Percentiles rank a stretch among this genome's conserved stretches.
Conservation (phyloP, 2,113 vertebrate genomes). For the Uropsilus gracilis region DNA sequence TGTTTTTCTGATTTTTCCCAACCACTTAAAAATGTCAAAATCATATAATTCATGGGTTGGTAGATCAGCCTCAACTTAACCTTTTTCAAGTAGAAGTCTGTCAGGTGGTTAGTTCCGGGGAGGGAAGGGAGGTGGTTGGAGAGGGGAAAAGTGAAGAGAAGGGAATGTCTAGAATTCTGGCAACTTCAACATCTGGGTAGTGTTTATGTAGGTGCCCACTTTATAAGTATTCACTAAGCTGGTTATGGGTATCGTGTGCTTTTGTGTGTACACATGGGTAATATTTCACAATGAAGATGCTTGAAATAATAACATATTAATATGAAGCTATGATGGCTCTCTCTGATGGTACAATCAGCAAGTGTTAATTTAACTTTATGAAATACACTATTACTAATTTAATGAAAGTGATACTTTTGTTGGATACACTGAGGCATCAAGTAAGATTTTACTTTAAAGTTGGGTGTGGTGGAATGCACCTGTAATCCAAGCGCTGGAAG, state of each 20-base stretch:
- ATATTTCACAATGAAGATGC: neutral
- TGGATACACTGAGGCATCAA: neutral
- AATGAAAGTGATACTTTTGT: neutral
- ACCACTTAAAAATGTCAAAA: neutral
- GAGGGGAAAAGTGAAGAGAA: neutral
- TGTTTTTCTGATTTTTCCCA: neutral
- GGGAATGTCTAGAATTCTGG: neutral
- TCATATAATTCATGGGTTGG: neutral
- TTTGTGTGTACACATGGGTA: neutral
- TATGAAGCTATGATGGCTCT: neutral
- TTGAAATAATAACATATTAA: neutral
- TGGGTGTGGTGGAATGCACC: too few species aligned
- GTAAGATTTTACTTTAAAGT: neutral
- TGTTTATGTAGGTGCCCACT: neutral
- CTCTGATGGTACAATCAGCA: neutral
- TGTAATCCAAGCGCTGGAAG: too few species aligned
- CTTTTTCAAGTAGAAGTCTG: neutral
- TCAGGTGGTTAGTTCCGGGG: neutral
- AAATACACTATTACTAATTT: neutral
- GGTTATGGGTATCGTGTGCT: neutral
- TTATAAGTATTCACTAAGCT: neutral
- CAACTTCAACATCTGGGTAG: neutral
- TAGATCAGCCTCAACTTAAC: neutral
- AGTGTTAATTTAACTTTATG: neutral
- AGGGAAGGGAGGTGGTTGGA: accelerated